Evolutionary conservation across 2,888 invertebrate genomes (phyloP), one percentile per base, ranked within the genome.

Genomic region (Odiellus spinosus): DNA sequence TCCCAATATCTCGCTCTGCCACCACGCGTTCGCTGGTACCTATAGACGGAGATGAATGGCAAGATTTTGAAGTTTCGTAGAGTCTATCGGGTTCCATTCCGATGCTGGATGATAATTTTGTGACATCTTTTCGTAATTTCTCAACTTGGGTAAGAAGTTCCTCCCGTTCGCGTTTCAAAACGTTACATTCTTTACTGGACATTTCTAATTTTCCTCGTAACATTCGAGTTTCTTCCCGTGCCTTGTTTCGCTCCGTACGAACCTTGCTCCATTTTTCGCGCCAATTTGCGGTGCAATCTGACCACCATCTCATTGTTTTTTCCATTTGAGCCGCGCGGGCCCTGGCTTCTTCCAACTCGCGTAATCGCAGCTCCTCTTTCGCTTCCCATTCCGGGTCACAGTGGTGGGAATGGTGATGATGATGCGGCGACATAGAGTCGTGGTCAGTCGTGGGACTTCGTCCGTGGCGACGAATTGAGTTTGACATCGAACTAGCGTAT

Each of bases 281-380:
- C 90, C 90, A 90, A 63, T 86, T 86, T 1, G 91, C 87, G 0
- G 95, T 95, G 65, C 96, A 96, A 66, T 95, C 95, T 44, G 85
- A 91, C 95, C 82, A 96, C 95, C 95, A 96, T 49, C 91, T 73
- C 93, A 96, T 95, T 0, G 95, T 96, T 67, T 95, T 95, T 66
- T 96, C 96, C 96, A 96, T 96, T 68, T 96, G 95, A 1, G 90
- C 82, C 14, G 91, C 90, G 53, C 95, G 70, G 3, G 90, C 88
- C 55, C 90, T 73, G 0, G 91, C 90, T 63, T 95, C 95, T 61
- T 95, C 91, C 54, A 96, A 70, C 64, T 96, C 95, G 42, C 53
- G 43, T 18, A 45, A 8, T 6, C 53, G 42, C 14, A 53, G 40
- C 38, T 54, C 51, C 42, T 51, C 47, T 17, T 51, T 51, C 15